Base-by-base conservation (phyloP, 2,888 invertebrate species). In the Brachyptera putata region DNA sequence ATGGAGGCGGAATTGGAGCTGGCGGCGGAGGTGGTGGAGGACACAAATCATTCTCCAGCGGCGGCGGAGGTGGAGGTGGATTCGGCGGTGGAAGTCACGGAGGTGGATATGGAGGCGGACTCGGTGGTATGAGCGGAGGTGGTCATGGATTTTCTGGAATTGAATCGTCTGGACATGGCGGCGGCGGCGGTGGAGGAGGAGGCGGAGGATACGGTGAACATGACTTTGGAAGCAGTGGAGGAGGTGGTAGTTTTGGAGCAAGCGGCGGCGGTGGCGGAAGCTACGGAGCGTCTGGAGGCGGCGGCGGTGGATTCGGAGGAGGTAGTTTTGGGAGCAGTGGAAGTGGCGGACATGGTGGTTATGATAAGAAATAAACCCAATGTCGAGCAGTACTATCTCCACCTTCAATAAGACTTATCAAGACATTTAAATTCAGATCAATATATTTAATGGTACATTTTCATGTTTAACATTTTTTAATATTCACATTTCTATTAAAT, bases 21-120 rank as follows among this genome's bases (percentile, higher is more conserved):
- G 7, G 46, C 25, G 30, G 26, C 21, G 43, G 57, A 9, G 43
- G 50, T 16, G 39, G 30, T 25, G 58, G 24, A 39, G 65, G 78
- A 70, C 21, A 77, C 76, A n/a, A n/a, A n/a, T n/a, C n/a, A n/a
- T n/a, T n/a, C n/a, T n/a, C n/a, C n/a, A n/a, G n/a, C n/a, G n/a
- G n/a, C n/a, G 62, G 77, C 75, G 63, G 76, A 73, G 66, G 79
- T 70, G 14, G 74, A 68, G 67, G 75, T 75, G 1, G 75, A 7
- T 55, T 50, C 7, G 60, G 46, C 4, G 53, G 60, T 7, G 61
- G 60, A 21, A 60, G 64, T 2, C 34, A 55, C 7, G 53, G 53
- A 21, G 58, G 49, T 13, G 25, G 49, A 39, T 24, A 24, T 21
- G 53, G 62, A 4, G 60, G 62, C 13, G 50, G 57, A 1, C 11